Base-by-base conservation (phyloP, 2,113 vertebrate species). In the Zapus hudsonius region DNA sequence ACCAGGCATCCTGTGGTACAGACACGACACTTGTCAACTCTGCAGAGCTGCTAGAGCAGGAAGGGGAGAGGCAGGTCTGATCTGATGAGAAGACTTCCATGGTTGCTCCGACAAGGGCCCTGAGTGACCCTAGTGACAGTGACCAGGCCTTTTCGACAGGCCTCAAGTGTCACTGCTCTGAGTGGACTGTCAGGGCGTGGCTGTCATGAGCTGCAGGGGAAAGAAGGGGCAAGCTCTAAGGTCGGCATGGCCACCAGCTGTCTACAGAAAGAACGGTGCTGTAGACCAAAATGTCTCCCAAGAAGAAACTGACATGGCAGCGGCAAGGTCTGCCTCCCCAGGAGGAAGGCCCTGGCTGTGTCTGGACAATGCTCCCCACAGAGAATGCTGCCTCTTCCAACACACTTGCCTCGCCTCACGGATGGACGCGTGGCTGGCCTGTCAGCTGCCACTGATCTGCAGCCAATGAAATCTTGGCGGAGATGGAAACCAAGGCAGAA, bases 51-150 rank as follows among this genome's bases (percentile, higher is more conserved):
- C 25, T 64, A 27, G 91, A 90, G 90, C 69, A 40, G 61, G 42
- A 47, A 42, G 0, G 57, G 31, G 76, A 73, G 80, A 31, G 84
- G 15, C 40, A 42, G 69, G 84, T 61, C 64, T 55, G 10, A 64
- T 7, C 11, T 1, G 19, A 36, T 23, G 57, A 16, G 91, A 87
- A 81, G 92, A 84, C 63, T 91, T 31, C 61, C 63, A 0, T 7
- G 25, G 15, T 27, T 80, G 90, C 44, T 4, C 40, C 12, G 47
- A 66, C 67, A 63, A 94, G 73, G 96, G 86, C 95, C 94, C 42
- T 57, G 61, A 86, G 27, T 82, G 87, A 81, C 95, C 78, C 90
- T 95, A 91, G 91, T 86, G 94, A 86, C 76, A 90, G 92, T 67
- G 84, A 96, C 91, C 66, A 87, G 94, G 90, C 82, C 66, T 44